phyloP scores from a whole-genome alignment of 2,797 vertebrate genomes.

The Acomys russatus region DNA sequence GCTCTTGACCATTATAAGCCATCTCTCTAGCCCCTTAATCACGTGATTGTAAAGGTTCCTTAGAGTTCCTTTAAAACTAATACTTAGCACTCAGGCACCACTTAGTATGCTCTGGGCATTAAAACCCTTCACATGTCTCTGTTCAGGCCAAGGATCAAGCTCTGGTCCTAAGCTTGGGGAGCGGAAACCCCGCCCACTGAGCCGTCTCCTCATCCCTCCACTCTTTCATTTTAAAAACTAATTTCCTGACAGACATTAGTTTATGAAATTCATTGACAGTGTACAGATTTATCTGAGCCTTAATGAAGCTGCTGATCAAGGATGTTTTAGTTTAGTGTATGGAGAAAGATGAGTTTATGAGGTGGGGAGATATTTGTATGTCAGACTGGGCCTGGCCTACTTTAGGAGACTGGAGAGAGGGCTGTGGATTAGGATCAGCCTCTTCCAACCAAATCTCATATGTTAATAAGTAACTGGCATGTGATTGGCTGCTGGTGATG shows the following conservation, averaged over 20 bases:
- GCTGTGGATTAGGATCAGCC: not conserved
- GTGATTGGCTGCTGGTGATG: slow-evolving; percentile 75
- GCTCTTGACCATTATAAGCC: not conserved
- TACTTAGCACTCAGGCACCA: too few relatives aligned
- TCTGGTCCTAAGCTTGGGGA: not conserved
- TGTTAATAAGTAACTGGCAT: slow-evolving; percentile 60
- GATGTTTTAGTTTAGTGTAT: slow-evolving; percentile 42
- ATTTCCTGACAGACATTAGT: slow-evolving; percentile 8
- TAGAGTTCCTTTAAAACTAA: not conserved
- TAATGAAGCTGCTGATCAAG: not conserved
- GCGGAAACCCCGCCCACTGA: too few relatives aligned
- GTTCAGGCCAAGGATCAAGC: too few relatives aligned
- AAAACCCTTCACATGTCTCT: not conserved
- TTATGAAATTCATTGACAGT: slow-evolving; percentile 35
- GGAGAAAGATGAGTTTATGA: not conserved
- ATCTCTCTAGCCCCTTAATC: too few relatives aligned
- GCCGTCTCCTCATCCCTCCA: not conserved
- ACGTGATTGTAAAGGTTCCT: not conserved
- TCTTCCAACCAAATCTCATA: slow-evolving; percentile 61
- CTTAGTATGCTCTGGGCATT: not conserved
- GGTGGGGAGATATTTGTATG: not conserved
- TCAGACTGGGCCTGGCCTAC: not conserved
- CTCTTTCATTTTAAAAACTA: not conserved
- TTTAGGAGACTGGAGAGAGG: not conserved
- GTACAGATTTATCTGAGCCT: slow-evolving; percentile 27